Evolutionary conservation across 1,140 invertebrate genomes (phyloP).

Genomic region (Drosophila triauraria): DNA sequence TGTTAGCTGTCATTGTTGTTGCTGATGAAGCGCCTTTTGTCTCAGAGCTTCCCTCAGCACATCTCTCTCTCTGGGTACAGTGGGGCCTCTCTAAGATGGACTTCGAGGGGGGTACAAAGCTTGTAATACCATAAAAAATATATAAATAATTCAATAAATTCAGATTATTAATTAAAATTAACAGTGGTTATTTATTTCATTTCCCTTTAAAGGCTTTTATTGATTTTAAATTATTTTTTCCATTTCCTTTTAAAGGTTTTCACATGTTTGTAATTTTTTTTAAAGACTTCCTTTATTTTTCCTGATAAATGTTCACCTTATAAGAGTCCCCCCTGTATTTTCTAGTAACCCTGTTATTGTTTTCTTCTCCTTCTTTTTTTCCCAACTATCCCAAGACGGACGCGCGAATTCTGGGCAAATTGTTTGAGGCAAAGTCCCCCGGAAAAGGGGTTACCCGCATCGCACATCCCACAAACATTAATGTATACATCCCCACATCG

Average conservation of each 20-base stretch:
- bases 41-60: constrained; percentile 3
- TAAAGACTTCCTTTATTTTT: not conserved
- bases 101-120: not conserved
- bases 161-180: no score
- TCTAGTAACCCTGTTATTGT: constrained; percentile 11
- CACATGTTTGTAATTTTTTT: not conserved
- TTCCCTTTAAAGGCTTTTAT: not conserved
- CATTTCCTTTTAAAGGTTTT: not conserved
- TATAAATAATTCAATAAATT: no score
- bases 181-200: no score
- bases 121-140: not conserved
- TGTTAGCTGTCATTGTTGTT: constrained; percentile 82
- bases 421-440: constrained; percentile 37
- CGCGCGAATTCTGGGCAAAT: constrained; percentile 31
- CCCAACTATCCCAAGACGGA: constrained; percentile 46
- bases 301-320: not conserved
- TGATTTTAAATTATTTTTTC: no score
- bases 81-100: not conserved
- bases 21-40: constrained; percentile 79
- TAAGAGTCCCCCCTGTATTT: not conserved
- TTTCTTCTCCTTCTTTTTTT: constrained; percentile 6
- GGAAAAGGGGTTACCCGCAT: constrained; percentile 40
- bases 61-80: constrained; percentile 14
- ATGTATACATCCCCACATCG: constrained; percentile 5
- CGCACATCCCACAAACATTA: constrained; percentile 12